Base-by-base conservation (phyloP, 2,888 invertebrate genomes). In the Hydropsyche betteni region DNA sequence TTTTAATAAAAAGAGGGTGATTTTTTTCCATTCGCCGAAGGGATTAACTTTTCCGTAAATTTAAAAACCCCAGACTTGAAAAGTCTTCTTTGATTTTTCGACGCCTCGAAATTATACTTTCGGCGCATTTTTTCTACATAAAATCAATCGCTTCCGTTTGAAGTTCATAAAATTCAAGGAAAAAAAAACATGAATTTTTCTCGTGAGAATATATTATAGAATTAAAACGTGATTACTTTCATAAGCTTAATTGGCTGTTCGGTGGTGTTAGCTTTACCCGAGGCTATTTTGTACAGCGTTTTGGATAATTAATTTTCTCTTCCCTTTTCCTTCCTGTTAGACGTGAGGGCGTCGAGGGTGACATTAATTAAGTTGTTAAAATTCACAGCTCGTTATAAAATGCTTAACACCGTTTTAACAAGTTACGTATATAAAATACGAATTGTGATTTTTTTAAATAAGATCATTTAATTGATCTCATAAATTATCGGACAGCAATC, bases 1-100 rank as follows among this genome's bases (percentile, higher is more conserved):
- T 79, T 79, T 79, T 76, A 76, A 76, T 79, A 75, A 77, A 76
- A 74, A 16, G 69, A 76, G 74, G 76, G 73, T 8, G 68, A 55
- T 68, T 77, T 77, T 76, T 76, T 77, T 75, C 71, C 68, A 70
- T 78, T 75, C 75, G 73, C 69, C 68, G 53, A 69, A 74, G 74
- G 78, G 75, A 75, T 78, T 76, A 78, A 75, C 53, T 58, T 55
- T 77, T 77, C 64, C 74, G 74, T 74, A 70, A 52, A 55, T 74
- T 76, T 76, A 44, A 74, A 69, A 52, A 74, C 74, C 75, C 69
- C 69, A 51, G 24, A 2, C 24, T 24, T 24, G 24, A 24, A 24
- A 24, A 24, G 24, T 24, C 24, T 12, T 7, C 68, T 5, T 6
- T 24, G 7, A 36, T 34, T n/a, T 68, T 68, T 38, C 34, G 68